phyloP scores from a whole-genome alignment of 2,888 invertebrate species.

The Microctonus hyperodae region DNA sequence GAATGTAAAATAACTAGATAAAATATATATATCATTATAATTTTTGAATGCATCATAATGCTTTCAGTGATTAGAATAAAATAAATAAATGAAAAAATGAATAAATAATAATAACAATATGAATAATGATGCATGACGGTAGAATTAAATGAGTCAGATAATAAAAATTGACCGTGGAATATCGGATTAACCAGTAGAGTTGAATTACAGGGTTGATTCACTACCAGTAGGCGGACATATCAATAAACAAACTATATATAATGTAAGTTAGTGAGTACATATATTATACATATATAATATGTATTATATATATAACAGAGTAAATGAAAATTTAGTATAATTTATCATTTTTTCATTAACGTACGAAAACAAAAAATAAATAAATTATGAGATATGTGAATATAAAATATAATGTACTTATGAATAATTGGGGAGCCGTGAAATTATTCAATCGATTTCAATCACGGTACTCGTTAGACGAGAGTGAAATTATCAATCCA shows the following conservation, averaged over 20 bases:
- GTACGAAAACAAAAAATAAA: background rate
- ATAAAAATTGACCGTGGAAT: background rate
- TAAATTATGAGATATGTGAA: background rate
- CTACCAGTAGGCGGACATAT: background rate
- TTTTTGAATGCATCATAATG: too few relatives aligned
- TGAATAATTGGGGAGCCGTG: background rate
- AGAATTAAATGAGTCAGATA: constrained; percentile 4
- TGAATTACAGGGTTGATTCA: background rate
- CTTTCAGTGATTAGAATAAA: background rate
- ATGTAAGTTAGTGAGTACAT: too few relatives aligned
- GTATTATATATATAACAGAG: too few relatives aligned
- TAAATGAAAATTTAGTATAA: background rate
- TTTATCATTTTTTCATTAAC: too few relatives aligned
- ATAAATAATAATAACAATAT: background rate
- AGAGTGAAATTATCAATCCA: constrained; percentile 22
- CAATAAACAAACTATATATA: too few relatives aligned
- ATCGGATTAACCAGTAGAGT: background rate
- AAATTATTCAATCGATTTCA: constrained; percentile 16
- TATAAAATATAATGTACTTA: background rate
- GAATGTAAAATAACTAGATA: background rate
- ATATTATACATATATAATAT: too few relatives aligned
- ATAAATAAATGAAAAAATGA: background rate
- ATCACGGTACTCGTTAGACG: background rate
- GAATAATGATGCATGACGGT: background rate
- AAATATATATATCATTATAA: background rate